phyloP scores from a whole-genome alignment of 2,797 vertebrate genomes.

The Acrocephalus scirpaceus region DNA sequence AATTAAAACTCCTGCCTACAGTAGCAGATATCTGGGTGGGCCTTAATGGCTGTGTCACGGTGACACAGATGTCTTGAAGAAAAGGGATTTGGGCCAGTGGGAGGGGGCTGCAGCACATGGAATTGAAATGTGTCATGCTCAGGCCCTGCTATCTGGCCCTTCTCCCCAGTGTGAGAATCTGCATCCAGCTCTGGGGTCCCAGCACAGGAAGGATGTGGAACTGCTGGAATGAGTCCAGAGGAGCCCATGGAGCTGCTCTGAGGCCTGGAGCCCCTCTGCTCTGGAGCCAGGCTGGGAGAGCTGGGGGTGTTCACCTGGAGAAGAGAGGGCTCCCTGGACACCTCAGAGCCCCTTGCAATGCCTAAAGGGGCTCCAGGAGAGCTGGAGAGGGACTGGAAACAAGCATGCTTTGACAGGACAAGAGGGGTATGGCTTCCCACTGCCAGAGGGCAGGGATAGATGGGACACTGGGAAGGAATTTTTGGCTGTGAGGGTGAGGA shows the following conservation, averaged over 20 bases:
- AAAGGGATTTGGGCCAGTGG: fast-evolving
- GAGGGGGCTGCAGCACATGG: not conserved
- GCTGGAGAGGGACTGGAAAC: not conserved
- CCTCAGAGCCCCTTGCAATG: fast-evolving
- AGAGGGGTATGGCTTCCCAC: not conserved
- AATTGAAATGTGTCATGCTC: fast-evolving
- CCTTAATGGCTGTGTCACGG: fast-evolving
- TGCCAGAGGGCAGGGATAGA: fast-evolving
- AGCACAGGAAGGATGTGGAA: not conserved
- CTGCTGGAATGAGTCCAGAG: not conserved
- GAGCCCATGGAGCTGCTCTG: fast-evolving
- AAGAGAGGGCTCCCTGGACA: not conserved
- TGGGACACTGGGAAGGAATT: not conserved
- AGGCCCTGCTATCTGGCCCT: not conserved
- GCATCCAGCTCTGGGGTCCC: not conserved
- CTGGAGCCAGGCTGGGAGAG: not conserved
- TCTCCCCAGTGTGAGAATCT: not conserved
- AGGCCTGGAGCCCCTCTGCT: not conserved
- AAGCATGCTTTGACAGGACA: not conserved
- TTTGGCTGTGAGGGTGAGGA: fast-evolving
- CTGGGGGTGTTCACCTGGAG: not conserved
- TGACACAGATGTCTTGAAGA: not conserved
- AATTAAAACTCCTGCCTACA: not conserved
- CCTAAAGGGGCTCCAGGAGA: not conserved
- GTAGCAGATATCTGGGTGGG: not conserved